Percentiles rank a stretch among this genome's conserved stretches.
These are phyloP conservation scores for Lycaena phlaeas DNA, from an alignment of 2,888 invertebrate species.

Conservation along the genomic window DNA sequence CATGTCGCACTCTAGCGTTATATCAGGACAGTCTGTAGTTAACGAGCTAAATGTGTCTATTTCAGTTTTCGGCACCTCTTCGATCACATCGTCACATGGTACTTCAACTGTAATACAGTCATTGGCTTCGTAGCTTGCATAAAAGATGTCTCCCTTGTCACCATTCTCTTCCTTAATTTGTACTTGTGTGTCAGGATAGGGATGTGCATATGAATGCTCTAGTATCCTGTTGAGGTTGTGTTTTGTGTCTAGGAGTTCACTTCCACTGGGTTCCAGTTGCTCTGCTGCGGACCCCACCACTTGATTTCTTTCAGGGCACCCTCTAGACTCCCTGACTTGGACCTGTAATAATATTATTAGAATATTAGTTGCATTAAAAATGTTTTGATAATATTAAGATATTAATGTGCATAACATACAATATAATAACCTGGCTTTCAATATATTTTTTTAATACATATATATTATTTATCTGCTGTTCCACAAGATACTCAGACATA, in stretches of 20 bases:
- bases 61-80: constrained; percentile 35
- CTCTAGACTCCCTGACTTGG: constrained; percentile 48
- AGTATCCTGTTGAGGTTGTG: constrained; percentile 63
- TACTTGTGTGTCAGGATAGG: constrained; percentile 43
- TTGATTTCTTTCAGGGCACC: constrained; percentile 72
- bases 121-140: constrained; percentile 80
- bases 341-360: constrained; percentile 27
- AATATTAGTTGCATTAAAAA: too few relatives aligned
- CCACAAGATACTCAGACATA: too few relatives aligned
- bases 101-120: constrained; percentile 83
- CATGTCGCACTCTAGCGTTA: constrained; percentile 51
- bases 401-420: too few relatives aligned
- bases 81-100: constrained; percentile 72
- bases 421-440: too few relatives aligned
- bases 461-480: too few relatives aligned
- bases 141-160: constrained; percentile 76
- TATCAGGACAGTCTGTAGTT: constrained; percentile 35
- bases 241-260: constrained; percentile 59
- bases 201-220: constrained; percentile 67
- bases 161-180: constrained; percentile 43
- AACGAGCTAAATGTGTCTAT: constrained; percentile 37
- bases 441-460: too few relatives aligned
- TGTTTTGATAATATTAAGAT: too few relatives aligned
- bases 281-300: constrained; percentile 92
- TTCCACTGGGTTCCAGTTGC: constrained; percentile 86